A percentile compares a stretch with the other conserved stretches of the same genome.
Conservation (phyloP, 2,113 vertebrate genomes). For the Lipotes vexillifer region DNA sequence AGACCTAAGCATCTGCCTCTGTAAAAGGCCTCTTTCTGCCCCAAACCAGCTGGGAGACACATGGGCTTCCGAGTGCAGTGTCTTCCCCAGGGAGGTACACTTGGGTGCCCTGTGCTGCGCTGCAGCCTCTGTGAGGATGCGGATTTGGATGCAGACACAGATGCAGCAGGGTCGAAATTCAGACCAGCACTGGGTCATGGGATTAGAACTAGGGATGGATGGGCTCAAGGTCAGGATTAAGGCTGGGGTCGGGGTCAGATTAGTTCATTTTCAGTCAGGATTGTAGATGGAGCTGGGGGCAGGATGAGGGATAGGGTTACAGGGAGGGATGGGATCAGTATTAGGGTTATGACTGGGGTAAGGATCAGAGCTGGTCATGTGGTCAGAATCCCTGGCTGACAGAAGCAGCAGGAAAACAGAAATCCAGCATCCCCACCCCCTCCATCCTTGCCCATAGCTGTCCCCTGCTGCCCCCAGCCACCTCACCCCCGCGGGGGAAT, state of each 20-base stretch:
- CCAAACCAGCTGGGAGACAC: background rate
- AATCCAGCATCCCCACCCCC: background rate
- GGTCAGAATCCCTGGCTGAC: background rate
- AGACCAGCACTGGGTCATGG: background rate
- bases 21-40: background rate
- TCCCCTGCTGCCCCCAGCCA: background rate
- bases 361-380: background rate
- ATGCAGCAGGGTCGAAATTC: background rate
- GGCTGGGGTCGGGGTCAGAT: background rate
- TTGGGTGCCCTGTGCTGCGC: accelerated
- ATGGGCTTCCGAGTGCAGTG: accelerated
- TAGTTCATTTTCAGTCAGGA: background rate
- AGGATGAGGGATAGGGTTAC: background rate
- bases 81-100: background rate
- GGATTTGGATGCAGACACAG: background rate
- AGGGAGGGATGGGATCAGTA: background rate
- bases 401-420: background rate
- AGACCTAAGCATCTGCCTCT: background rate
- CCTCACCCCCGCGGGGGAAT: background rate
- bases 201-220: background rate
- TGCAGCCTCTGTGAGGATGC: background rate
- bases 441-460: background rate
- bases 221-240: background rate
- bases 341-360: background rate
- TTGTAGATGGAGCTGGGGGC: background rate